A percentile compares a stretch with the other conserved stretches of the same genome.
Conservation (phyloP, 53 echinoderm and acorn worm genomes). For the Luidia sarsii region DNA sequence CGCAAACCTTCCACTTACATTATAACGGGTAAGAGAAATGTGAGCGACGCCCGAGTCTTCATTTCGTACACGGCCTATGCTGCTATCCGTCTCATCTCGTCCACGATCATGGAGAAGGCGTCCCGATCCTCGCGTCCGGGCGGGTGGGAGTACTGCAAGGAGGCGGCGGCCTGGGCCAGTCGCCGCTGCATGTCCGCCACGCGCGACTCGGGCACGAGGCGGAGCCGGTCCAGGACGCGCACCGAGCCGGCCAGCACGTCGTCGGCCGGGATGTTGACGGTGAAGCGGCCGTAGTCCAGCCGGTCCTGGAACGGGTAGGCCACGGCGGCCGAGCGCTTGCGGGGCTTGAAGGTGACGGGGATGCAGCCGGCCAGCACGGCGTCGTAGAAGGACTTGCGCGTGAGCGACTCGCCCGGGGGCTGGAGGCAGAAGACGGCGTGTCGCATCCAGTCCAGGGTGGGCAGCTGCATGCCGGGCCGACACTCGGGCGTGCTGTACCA, state of each 20-base stretch:
- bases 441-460: constrained; percentile 86
- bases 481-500: constrained; percentile 86
- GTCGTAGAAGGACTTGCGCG: constrained; percentile 85
- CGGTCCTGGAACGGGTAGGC: constrained; percentile 79
- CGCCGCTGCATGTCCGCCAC: constrained; percentile 70
- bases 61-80: no score
- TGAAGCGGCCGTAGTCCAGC: constrained; percentile 73
- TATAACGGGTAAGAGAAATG: no score
- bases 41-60: no score
- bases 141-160: constrained; percentile 82
- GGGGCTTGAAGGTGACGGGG: constrained; percentile 85
- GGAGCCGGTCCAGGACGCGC: constrained; percentile 61
- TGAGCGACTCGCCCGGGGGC: constrained; percentile 82
- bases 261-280: constrained; percentile 78
- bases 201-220: constrained; percentile 68
- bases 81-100: constrained; percentile 75
- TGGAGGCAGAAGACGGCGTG: constrained; percentile 87
- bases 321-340: constrained; percentile 58
- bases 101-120: constrained; percentile 79
- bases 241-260: constrained; percentile 68
- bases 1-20: no score
- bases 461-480: constrained; percentile 64
- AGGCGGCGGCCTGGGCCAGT: constrained; percentile 65
- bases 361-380: constrained; percentile 88
- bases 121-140: constrained; percentile 52